Evolutionary conservation across 2,797 vertebrate genomes (phyloP).

Genomic region (Ctenosaura bakeri): DNA sequence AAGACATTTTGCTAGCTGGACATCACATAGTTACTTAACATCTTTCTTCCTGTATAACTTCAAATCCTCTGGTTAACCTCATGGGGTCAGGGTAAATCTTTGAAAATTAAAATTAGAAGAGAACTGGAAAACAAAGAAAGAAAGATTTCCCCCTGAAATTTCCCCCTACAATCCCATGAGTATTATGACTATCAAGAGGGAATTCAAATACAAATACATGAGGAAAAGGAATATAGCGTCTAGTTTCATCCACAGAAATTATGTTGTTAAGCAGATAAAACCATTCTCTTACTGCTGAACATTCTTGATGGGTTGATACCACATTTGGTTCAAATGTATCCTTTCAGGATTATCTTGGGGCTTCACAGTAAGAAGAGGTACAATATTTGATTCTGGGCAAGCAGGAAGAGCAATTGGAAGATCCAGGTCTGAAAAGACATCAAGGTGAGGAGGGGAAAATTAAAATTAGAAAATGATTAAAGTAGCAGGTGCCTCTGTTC

Average conservation of each 20-base stretch:
- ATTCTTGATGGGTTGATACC: background rate
- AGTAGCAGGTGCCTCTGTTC: constrained; percentile 14
- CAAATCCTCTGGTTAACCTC: background rate
- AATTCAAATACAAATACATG: background rate
- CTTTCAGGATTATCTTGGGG: constrained; percentile 25
- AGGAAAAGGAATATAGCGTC: background rate
- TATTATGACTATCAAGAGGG: background rate
- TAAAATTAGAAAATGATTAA: constrained; percentile 41
- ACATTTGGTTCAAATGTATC: background rate
- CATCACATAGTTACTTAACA: background rate
- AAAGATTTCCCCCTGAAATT: background rate
- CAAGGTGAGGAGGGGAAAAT: background rate
- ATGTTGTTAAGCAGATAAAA: background rate
- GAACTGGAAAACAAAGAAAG: background rate
- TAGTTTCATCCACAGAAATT: background rate
- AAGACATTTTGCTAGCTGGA: background rate
- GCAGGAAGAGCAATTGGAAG: constrained; percentile 77
- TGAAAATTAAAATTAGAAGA: background rate
- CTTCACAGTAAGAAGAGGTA: constrained; percentile 46
- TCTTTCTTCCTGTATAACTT: background rate
- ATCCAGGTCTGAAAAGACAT: constrained; percentile 78
- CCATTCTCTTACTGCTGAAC: constrained; percentile 70
- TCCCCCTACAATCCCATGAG: background rate
- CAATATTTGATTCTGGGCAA: constrained; percentile 62
- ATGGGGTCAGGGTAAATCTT: too few relatives aligned